These are phyloP conservation scores for Dicerorhinus sumatrensis DNA, from an alignment of 2,113 vertebrate genomes.

Conservation along the genomic window DNA sequence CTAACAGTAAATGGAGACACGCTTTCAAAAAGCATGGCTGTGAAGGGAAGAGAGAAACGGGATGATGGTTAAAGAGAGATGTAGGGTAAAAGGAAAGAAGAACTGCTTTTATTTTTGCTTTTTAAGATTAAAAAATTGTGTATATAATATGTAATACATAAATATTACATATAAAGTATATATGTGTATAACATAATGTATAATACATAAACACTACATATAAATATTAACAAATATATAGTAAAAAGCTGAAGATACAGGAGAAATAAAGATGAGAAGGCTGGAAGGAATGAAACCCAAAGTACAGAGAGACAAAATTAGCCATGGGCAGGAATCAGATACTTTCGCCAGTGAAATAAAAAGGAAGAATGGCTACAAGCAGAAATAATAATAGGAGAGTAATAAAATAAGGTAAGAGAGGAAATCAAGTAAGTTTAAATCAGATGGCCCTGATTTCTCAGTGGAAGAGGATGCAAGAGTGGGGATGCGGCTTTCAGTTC, in stretches of 20 bases:
- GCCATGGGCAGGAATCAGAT: background rate
- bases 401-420: background rate
- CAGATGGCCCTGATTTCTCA: background rate
- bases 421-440: background rate
- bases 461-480: background rate
- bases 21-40: background rate
- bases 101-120: conserved; percentile 23
- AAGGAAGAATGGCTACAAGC: background rate
- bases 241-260: background rate
- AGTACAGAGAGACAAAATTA: conserved; percentile 19
- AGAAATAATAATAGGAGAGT: background rate
- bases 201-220: background rate
- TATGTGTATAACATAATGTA: background rate
- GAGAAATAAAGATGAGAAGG: background rate
- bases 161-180: background rate
- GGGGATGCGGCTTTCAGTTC: background rate
- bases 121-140: conserved; percentile 25
- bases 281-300: background rate
- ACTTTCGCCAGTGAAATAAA: background rate
- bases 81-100: background rate
- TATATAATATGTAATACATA: background rate
- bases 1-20: background rate
- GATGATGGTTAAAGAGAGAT: background rate
- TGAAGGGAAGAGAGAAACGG: background rate
- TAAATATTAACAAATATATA: background rate